Percentiles rank a stretch among this genome's conserved stretches.
phyloP scores from a whole-genome alignment of 2,797 vertebrate species.

The Erethizon dorsatum region DNA sequence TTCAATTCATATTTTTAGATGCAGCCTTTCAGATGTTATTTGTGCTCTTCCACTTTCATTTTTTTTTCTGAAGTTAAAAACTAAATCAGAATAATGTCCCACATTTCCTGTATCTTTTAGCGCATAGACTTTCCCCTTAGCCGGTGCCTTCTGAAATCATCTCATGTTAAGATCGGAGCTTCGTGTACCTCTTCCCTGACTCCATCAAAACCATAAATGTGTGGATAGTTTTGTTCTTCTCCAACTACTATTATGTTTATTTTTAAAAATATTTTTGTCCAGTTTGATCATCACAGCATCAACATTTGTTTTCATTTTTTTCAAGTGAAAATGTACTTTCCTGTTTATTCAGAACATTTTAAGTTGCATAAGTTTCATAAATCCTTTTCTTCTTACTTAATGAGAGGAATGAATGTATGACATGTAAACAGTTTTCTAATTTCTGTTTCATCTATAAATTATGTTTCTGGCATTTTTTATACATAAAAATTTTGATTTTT shows the following conservation, averaged over 20 bases:
- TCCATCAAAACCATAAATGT: background rate
- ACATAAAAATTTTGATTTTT: background rate
- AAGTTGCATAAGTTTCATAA: slow-evolving; percentile 3
- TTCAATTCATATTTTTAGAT: background rate
- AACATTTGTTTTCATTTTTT: slow-evolving; percentile 28
- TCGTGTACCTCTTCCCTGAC: background rate
- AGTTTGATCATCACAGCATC: background rate
- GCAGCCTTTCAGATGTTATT: background rate
- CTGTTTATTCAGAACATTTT: slow-evolving; percentile 29
- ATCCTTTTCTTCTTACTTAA: slow-evolving; percentile 17
- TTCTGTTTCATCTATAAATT: slow-evolving; percentile 42
- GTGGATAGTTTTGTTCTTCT: background rate
- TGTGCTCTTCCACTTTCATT: background rate
- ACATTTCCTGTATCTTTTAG: background rate
- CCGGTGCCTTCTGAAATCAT: background rate
- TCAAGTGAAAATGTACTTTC: background rate
- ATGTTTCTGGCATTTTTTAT: background rate
- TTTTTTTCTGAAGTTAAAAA: slow-evolving; percentile 21
- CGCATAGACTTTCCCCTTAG: background rate
- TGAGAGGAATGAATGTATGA: slow-evolving; percentile 9
- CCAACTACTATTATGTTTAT: background rate
- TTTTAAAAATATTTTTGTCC: background rate
- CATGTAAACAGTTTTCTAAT: background rate
- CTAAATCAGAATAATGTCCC: background rate
- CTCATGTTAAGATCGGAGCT: background rate